Evolutionary conservation across 2,888 invertebrate species (phyloP), one percentile per base, ranked within the genome.

Genomic region (Hyppa rectilinea): DNA sequence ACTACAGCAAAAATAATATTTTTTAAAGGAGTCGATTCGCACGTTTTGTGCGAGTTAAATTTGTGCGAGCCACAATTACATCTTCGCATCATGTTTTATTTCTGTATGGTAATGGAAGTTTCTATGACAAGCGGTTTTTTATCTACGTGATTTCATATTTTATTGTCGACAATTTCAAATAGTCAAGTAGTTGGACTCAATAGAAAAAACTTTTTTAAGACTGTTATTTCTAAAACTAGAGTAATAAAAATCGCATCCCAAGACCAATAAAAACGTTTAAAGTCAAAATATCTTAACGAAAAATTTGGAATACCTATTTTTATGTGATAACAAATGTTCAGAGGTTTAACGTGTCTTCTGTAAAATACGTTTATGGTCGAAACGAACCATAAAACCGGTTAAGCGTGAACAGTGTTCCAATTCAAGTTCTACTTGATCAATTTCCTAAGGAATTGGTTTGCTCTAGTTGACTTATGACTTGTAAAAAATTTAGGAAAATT

Each of bases 351-450:
- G 53, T 72, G 69, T 61, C n/a, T 38, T 58, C 43, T 50, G 71
- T 83, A 72, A 85, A 77, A 79, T 85, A 82, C 67, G 74, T 81
- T 87, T 81, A 86, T 82, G 80, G 76, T 75, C 78, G 34, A 65
- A 71, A 66, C 75, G 75, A 79, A 78, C 81, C 74, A 83, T 87
- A 87, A 87, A 87, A 82, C 68, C 64, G 58, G 53, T 62, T 71
- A 81, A 82, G 77, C 82, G 79, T 83, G 80, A 86, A 84, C 67
- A 40, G 20, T 58, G 55, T 65, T 71, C 75, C 45, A 59, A 71
- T 61, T 45, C 29, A 71, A 77, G 82, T 82, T 85, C 80, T 78
- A 75, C 75, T 76, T 77, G 76, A 85, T 83, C 73, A 80, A 81
- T 75, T 84, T 81, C 47, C 59, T 80, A 85, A 81, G 79, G 75